A percentile compares a stretch with the other conserved stretches of the same genome.
phyloP scores from a whole-genome alignment of 2,113 vertebrate genomes.

The Mustelus asterias region DNA sequence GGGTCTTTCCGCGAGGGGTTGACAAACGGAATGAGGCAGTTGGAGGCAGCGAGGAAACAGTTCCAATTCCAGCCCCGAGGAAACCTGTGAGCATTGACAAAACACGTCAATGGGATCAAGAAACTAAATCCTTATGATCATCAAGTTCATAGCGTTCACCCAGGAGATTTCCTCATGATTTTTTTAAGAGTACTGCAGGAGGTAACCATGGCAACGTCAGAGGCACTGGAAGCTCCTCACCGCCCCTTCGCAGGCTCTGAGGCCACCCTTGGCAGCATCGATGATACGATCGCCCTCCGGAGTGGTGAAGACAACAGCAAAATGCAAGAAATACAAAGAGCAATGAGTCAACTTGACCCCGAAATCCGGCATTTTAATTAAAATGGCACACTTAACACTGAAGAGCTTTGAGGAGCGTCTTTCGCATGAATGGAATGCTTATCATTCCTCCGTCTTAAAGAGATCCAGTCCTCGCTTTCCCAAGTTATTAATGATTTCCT shows the following conservation, averaged over 20 bases:
- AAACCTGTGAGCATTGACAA: neutral
- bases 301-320: constrained; percentile 69
- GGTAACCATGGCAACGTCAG: constrained; percentile 59
- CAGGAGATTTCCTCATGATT: constrained; percentile 52
- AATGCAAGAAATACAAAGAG: constrained; percentile 63
- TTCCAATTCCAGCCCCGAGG: neutral
- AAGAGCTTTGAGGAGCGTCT: constrained; percentile 50
- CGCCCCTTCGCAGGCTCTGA: constrained; percentile 54
- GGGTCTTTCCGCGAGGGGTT: neutral
- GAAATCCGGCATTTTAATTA: constrained; percentile 69
- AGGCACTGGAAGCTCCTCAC: constrained; percentile 58
- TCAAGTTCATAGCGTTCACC: constrained; percentile 48
- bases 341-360: constrained; percentile 59
- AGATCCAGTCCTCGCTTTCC: too few relatives aligned
- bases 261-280: constrained; percentile 67
- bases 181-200: constrained; percentile 45
- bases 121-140: constrained; percentile 44
- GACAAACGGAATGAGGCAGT: neutral
- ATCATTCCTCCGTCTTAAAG: constrained; percentile 41
- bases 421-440: constrained; percentile 56
- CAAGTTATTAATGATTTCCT: neutral
- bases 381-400: constrained; percentile 57
- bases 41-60: neutral
- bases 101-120: constrained; percentile 38
- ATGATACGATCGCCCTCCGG: constrained; percentile 62